Evolutionary conservation across 1,140 invertebrate species (phyloP).

Genomic region (Cydia pomonella): DNA sequence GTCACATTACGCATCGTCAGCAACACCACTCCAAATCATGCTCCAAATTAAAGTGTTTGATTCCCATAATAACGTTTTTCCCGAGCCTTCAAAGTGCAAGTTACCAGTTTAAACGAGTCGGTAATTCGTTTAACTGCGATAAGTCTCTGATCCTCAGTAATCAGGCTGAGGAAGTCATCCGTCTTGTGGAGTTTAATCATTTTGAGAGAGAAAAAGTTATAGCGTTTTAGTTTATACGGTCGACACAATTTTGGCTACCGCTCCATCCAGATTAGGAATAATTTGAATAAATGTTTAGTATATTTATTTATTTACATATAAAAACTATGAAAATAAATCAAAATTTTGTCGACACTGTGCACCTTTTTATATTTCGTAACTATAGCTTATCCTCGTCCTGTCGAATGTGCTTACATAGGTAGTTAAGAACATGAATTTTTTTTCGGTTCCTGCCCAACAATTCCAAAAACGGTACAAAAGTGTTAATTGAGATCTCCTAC

Average conservation of each 20-base stretch:
- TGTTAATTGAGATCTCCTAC: too few relatives aligned
- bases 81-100: constrained; percentile 4
- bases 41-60: background rate
- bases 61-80: background rate
- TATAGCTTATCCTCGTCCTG: too few relatives aligned
- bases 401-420: too few relatives aligned
- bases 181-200: constrained; percentile 42
- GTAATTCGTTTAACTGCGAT: constrained; percentile 2
- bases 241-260: background rate
- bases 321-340: too few relatives aligned
- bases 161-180: background rate
- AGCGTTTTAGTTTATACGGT: background rate
- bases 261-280: background rate
- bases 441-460: too few relatives aligned
- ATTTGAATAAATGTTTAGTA: too few relatives aligned
- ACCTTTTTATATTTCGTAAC: too few relatives aligned
- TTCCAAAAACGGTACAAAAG: too few relatives aligned
- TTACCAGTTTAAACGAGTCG: background rate
- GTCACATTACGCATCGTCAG: background rate
- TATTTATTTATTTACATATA: too few relatives aligned
- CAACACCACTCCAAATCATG: background rate
- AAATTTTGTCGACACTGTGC: too few relatives aligned
- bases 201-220: constrained; percentile 2
- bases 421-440: too few relatives aligned
- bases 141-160: constrained; percentile 8